Base-by-base conservation (phyloP, 2,888 invertebrate species). In the Dexiosoma caninum region DNA sequence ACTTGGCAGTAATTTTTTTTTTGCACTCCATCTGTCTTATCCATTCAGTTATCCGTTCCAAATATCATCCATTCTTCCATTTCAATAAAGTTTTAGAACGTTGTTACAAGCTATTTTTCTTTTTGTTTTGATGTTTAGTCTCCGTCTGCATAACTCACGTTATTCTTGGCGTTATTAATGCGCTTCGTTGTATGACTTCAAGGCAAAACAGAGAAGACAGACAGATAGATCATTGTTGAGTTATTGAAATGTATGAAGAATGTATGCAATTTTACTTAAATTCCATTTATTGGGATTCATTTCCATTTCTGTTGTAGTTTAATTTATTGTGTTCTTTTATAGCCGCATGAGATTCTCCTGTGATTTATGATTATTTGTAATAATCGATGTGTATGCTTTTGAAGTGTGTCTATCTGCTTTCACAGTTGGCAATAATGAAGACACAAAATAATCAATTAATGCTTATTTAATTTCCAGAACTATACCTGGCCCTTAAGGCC, bases 341-440 rank as follows among this genome's bases (percentile, higher is more conserved):
- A 0, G 12, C 12, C 21, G 51, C 60, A 42, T 30, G 40, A 32
- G n/a, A 40, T 23, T 70, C 40, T 32, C 16, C 14, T 55, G n/a
- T 81, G 81, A 81, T 81, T 81, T 77, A 72, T 67, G 81, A 77
- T 69, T 72, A 67, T 76, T 64, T 51, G 62, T 37, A 16, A 64
- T 62, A 69, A 81, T 81, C 67, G 71, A 67, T 67, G 35, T 49
- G 57, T 57, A 57, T 42, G 2, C 7, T 10, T 46, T 46, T 42
- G 35, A 42, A 2, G 62, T 42, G 53, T 74, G 53, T 53, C 44
- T 74, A 44, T 53, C 44, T 62, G 7, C 4, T 55, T 42, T 44
- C n/a, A 19, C 37, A 64, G 19, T 64, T 74, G 23, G 6, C 7
- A 19, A 21, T 59, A 59, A 59, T 30, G 16, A 49, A 40, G 37